Base-by-base conservation (phyloP, 2,888 invertebrate genomes). In the Auanema sp. region DNA sequence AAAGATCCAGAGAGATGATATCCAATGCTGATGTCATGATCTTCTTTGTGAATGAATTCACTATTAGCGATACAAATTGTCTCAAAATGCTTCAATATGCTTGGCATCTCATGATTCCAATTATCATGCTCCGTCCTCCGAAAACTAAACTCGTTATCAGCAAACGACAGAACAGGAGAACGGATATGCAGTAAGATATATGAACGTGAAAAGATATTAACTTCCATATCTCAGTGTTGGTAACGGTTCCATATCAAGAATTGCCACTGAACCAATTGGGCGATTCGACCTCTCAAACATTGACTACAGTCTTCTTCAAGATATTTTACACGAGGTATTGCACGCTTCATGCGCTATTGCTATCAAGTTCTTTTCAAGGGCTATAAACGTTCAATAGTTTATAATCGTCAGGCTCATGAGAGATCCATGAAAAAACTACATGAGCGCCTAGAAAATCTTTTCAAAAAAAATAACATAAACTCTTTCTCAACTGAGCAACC, bases 41-140 rank as follows among this genome's bases (percentile, higher is more conserved):
- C 14, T 79, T 78, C 62, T 75, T 76, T 56, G 69, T 78, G 42
- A 79, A 76, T 47, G 75, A 76, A 58, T 72, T 72, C 65, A 78
- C 79, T 10, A 64, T 79, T 12, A 66, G 65, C 1, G 76, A 79
- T 59, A 16, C 25, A 11, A 70, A 71, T n/a, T 78, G 76, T 52
- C 68, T 78, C 1, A 62, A 72, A 21, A 68, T 69, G 6, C 68
- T 79, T 18, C 77, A 78, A 42, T 74, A 69, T 43, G 77, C 76
- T 10, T 79, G 76, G 75, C 66, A 73, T n/a, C 62, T 76, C 14
- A 72, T 65, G 61, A 64, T 76, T 12, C 79, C 79, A 3, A 67
- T 78, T 21, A 55, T 76, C 10, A 74, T 79, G 71, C 58, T 79
- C 0, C 66, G 77, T 14, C 77, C 76, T 11, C 77, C 79, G 0